Percentiles rank a stretch among this genome's conserved stretches.
These are phyloP conservation scores for Apodemus sylvaticus DNA, from an alignment of 2,113 vertebrate genomes.

Conservation along the genomic window DNA sequence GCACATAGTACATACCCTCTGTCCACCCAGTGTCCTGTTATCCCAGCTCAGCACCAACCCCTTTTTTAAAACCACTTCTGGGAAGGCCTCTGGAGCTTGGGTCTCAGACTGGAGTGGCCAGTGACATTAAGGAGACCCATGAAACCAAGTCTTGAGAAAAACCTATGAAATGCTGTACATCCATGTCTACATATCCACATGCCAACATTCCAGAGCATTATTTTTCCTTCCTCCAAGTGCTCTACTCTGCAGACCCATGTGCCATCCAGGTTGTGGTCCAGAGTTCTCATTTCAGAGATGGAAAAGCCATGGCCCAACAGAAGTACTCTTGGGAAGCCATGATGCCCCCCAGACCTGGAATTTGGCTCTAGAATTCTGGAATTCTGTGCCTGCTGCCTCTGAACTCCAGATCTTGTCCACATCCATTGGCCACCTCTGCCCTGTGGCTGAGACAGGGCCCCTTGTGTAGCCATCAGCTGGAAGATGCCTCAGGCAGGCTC, in stretches of 20 bases:
- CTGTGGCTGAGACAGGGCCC: accelerated
- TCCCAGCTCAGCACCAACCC: too few relatives aligned
- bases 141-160: too few relatives aligned
- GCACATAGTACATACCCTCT: accelerated
- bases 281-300: not conserved
- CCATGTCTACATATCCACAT: accelerated
- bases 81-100: not conserved
- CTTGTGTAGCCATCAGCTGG: accelerated
- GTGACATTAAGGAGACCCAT: not conserved
- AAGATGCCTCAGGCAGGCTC: not conserved
- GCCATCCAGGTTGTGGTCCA: not conserved
- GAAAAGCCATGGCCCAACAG: not conserved
- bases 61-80: accelerated
- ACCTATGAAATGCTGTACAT: not conserved
- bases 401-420: accelerated
- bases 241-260: not conserved
- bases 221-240: too few relatives aligned
- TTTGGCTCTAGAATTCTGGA: accelerated
- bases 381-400: not conserved
- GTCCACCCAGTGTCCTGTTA: accelerated
- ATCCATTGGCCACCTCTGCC: accelerated
- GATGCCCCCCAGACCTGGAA: accelerated
- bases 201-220: accelerated
- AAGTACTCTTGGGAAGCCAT: accelerated
- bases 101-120: not conserved